Conservation (phyloP, 1,140 invertebrate genomes). For the Coenobita brevimanus region DNA sequence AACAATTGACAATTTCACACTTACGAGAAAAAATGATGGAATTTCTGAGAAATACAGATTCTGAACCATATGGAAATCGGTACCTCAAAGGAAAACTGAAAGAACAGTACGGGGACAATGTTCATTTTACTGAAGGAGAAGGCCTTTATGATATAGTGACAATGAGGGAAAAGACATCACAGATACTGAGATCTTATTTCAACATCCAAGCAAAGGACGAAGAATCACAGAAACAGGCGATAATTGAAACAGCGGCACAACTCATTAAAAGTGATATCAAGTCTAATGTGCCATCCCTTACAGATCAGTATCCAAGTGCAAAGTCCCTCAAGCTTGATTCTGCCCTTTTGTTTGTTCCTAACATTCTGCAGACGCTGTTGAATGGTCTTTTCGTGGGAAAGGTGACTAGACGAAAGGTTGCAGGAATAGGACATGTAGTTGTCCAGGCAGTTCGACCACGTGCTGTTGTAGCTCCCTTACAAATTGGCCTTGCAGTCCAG, state of each 20-base stretch:
- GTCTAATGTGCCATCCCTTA: conserved; percentile 3
- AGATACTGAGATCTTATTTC: background rate
- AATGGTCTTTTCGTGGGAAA: conserved; percentile 19
- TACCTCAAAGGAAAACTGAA: conserved; percentile 3
- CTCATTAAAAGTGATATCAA: conserved; percentile 29
- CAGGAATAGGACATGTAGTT: conserved; percentile 1
- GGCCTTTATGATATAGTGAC: conserved; percentile 23
- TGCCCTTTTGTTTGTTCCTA: background rate
- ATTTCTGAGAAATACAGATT: background rate
- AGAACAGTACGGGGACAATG: background rate
- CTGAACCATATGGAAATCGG: background rate
- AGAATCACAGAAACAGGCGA: conserved; percentile 23
- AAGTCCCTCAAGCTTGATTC: background rate
- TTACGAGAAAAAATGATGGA: conserved; percentile 8
- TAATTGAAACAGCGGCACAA: conserved; percentile 20
- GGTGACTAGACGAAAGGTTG: background rate
- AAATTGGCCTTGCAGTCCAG: conserved; percentile 12
- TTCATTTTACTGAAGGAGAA: conserved; percentile 21
- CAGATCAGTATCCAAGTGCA: conserved; percentile 21
- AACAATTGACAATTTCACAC: conserved; percentile 9
- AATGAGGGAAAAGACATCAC: conserved; percentile 21
- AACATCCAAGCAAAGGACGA: conserved; percentile 5
- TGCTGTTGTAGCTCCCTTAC: conserved; percentile 1
- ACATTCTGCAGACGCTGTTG: background rate
- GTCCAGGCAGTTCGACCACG: conserved; percentile 21